Evolutionary conservation across 2,113 vertebrate genomes (phyloP), one percentile per base, ranked within the genome.

Genomic region (Apistogramma diplotaenia): DNA sequence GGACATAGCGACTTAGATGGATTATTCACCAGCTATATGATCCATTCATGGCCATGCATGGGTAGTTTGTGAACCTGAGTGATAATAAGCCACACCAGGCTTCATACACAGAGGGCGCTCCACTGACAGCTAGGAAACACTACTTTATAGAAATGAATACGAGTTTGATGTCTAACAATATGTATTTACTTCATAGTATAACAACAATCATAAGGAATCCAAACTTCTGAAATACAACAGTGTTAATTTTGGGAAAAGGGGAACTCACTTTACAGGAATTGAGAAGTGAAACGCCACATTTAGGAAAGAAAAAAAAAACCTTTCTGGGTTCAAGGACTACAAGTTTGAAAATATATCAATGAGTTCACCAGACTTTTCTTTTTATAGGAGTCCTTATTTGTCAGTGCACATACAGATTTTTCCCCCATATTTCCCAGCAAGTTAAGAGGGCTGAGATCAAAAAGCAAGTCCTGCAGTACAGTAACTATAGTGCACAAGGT

Each of bases 21-120:
- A 82, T 90, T 92, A 84, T 85, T 86, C 81, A 19, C 58, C 71
- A 60, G 71, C 60, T 86, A 87, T 78, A 81, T 43, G 76, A 84
- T 83, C 83, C 61, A 74, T 35, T 74, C 43, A 53, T 62, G 74
- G 37, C 18, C 13, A 3, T 85, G 60, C 73, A 55, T 62, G 13
- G 76, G 49, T 60, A 57, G 65, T 29, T 43, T 49, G 67, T 58
- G 84, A 53, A 81, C 40, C 62, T 8, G 12, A 49, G 46, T 1
- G 5, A 51, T 55, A 74, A 23, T 25, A 54, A 78, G 59, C n/a
- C 65, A 5, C 58, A 4, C 23, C 82, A 35, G 25, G 71, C 31
- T 35, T 13, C 23, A 8, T 49, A 49, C 65, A 12, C n/a, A 16
- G 4, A 59, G 0, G 27, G 11, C 12, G 78, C 40, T 61, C 37